Base-by-base conservation (phyloP, 2,797 vertebrate species). In the Sebastes glaucus region DNA sequence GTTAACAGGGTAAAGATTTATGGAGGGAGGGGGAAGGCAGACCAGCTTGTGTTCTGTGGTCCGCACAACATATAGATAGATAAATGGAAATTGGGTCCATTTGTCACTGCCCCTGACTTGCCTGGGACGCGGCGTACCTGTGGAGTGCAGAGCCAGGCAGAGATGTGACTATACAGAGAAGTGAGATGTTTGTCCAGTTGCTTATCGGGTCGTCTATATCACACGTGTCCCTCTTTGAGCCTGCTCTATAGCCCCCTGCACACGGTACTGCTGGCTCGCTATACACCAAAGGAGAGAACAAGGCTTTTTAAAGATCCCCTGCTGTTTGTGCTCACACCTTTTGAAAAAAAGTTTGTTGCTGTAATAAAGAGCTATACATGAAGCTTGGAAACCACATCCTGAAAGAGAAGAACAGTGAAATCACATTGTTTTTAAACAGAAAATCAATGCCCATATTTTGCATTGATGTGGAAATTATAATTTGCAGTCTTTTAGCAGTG, bases 1-100 rank as follows among this genome's bases (percentile, higher is more conserved):
- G 88, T 88, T 93, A 94, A 94, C 92, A 65, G 87, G 92, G 91
- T 94, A 90, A 91, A 93, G 94, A 95, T 95, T 94, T 94, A 95
- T 94, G 74, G 76, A 33, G 11, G 28, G 20, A 2, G 8, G 49
- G 63, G 80, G 82, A 46, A 46, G 71, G 56, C 64, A 80, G 65
- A 33, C 25, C 66, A 78, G 89, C 90, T 78, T 92, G 92, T 91
- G 71, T 88, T 91, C 78, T 74, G 84, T 83, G 81, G 78, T 92
- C 78, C 87, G 77, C 79, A 85, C 83, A 74, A 89, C 92, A 89
- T 81, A 92, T 75, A 90, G 91, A 91, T 93, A 93, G 89, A 95
- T 93, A 93, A 91, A 93, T 93, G 93, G 87, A 95, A 93, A 95
- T 90, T 87, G 87, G 73, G 77, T 87, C 86, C 87, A 93, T 95